Base-by-base conservation (phyloP, 2,797 vertebrate species). In the Helicolenus hilgendorfi region DNA sequence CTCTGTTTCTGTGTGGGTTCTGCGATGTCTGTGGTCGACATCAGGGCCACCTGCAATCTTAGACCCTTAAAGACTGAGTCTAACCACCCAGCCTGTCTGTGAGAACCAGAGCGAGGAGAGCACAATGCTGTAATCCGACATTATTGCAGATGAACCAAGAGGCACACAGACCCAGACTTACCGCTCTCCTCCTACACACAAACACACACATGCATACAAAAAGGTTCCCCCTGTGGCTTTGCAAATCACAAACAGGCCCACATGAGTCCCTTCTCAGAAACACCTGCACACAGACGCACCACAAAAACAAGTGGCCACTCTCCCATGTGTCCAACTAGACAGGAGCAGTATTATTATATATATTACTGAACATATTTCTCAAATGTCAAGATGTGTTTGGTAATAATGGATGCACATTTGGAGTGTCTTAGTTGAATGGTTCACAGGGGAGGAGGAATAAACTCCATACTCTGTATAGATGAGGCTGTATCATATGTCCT, bases 201-300 rank as follows among this genome's bases (percentile, higher is more conserved):
- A 41, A 63, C 41, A 58, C 8, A 41, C 29, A 71, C 38, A 18
- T 27, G 27, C 11, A 20, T 31, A 31, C 53, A 22, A 27, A 45
- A 75, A 77, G 27, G 33, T 85, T 63, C 35, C 72, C 72, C 63
- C 69, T 81, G 76, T 56, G 55, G 72, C 29, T 84, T 55, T 72
- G 79, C 15, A 91, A 89, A 90, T 89, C 71, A 80, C 74, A 89
- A 89, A 83, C 85, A 85, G 64, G 9, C 65, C 79, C 24, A 76
- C 41, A 67, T n/a, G 41, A 80, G 53, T 11, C 58, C 24, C 27
- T 64, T 67, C 60, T 65, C 71, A 78, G 67, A 85, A 78, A 92
- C 94, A 95, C 90, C 94, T 93, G 92, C 80, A 77, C 26, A 73
- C 35, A 73, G 10, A 81, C 24, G 27, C 24, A 71, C 55, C 59